phyloP scores from a whole-genome alignment of 2,113 vertebrate species.

The Phrynosoma platyrhinos region DNA sequence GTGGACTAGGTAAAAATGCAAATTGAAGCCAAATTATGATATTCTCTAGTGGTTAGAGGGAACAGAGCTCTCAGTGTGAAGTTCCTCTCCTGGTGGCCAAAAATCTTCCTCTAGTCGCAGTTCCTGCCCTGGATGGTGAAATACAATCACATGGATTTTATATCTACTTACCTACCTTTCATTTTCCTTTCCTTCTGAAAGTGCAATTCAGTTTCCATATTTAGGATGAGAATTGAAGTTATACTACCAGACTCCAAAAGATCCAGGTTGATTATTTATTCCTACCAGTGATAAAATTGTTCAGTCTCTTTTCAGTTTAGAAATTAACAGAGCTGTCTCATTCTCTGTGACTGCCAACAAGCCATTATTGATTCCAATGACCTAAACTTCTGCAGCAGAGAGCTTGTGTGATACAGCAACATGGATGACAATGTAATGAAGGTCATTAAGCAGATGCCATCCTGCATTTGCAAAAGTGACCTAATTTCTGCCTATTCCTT shows the following conservation, averaged over 20 bases:
- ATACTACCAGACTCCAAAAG: rapidly evolving
- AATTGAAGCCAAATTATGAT: too few relatives aligned
- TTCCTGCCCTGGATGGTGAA: neutral
- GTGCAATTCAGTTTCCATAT: rapidly evolving
- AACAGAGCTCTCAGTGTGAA: too few relatives aligned
- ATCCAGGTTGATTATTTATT: neutral
- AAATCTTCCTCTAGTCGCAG: too few relatives aligned
- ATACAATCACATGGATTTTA: neutral
- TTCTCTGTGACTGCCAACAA: neutral
- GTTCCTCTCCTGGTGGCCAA: too few relatives aligned
- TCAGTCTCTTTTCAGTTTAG: neutral
- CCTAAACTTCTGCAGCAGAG: neutral
- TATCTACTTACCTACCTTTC: neutral
- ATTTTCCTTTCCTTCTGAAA: neutral
- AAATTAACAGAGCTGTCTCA: rapidly evolving
- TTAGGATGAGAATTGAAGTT: rapidly evolving
- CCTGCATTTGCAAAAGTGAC: neutral
- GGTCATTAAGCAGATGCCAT: neutral
- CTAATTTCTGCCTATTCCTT: neutral
- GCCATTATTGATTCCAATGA: rapidly evolving
- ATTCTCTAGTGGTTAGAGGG: too few relatives aligned
- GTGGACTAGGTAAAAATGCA: too few relatives aligned
- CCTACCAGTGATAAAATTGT: rapidly evolving
- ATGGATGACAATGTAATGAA: neutral
- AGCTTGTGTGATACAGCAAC: neutral